Evolutionary conservation across 2,113 vertebrate species (phyloP).

Genomic region (Rhabdomys dilectus): DNA sequence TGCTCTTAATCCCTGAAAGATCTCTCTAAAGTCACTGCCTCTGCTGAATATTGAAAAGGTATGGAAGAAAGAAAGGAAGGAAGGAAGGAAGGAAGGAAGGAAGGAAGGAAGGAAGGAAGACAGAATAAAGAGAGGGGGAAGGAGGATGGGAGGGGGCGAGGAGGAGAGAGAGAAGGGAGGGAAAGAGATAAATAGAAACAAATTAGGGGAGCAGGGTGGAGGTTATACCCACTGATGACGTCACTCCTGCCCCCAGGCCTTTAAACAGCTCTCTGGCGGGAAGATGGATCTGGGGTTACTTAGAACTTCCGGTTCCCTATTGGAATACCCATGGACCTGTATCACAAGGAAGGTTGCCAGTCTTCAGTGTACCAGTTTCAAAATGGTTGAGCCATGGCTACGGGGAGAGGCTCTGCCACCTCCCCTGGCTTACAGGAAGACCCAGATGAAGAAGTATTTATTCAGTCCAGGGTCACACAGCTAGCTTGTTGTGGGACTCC

Average conservation of each 20-base stretch:
- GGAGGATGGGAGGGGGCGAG: background rate
- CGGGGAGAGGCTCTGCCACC: background rate
- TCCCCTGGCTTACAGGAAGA: background rate
- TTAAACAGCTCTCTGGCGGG: background rate
- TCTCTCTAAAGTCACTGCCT: background rate
- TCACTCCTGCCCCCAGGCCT: background rate
- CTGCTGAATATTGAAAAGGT: slow-evolving; percentile 10
- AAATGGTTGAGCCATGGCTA: background rate
- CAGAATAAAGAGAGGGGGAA: background rate
- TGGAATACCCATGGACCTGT: background rate
- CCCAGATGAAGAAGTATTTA: background rate
- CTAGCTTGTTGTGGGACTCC: background rate
- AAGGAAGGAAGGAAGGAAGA: slow-evolving; percentile 6
- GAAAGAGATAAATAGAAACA: background rate
- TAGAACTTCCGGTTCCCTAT: background rate
- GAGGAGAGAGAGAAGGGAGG: fast-evolving
- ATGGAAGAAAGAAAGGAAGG: background rate
- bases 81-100: background rate
- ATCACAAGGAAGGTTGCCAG: background rate
- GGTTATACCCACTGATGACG: slow-evolving; percentile 25
- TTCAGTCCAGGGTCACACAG: background rate
- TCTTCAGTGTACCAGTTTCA: slow-evolving; percentile 17
- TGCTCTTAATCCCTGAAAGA: no score
- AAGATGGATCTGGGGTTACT: background rate
- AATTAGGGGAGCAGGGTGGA: background rate